A percentile compares a stretch with the other conserved stretches of the same genome.
Evolutionary conservation across 1,140 invertebrate genomes (phyloP).

Genomic region (Aphis craccivora): DNA sequence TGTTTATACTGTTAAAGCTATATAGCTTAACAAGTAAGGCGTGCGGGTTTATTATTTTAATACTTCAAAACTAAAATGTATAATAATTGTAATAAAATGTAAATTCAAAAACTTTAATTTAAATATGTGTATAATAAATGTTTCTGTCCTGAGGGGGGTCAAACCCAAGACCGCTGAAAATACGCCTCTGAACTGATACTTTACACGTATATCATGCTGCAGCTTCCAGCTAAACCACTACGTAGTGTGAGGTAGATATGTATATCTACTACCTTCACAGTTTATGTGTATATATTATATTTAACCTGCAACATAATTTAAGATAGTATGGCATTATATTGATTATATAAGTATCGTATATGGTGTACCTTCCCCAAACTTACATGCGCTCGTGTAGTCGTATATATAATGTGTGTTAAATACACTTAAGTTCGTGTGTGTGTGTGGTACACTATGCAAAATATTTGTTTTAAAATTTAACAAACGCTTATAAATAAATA

Average conservation of each 20-base stretch:
- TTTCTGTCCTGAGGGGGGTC: neutral
- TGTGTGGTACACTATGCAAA: neutral
- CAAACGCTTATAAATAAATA: neutral
- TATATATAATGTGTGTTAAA: neutral
- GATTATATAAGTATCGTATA: conserved; percentile 4
- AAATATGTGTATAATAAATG: conserved; percentile 2
- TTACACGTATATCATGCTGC: neutral
- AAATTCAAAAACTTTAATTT: conserved; percentile 15
- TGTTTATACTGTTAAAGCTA: neutral
- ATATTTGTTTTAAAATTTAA: neutral
- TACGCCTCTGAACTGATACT: neutral
- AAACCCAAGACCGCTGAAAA: neutral
- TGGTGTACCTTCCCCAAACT: neutral
- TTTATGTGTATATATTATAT: neutral
- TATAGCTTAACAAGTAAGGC: neutral
- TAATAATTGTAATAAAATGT: neutral
- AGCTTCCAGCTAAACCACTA: neutral
- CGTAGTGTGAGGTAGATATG: neutral
- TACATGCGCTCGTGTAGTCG: neutral
- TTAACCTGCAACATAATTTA: neutral
- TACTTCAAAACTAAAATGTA: conserved; percentile 6
- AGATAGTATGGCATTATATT: neutral
- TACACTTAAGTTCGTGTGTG: neutral
- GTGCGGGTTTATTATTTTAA: neutral
- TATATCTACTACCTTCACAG: neutral